A percentile compares a stretch with the other conserved stretches of the same genome.
Conservation (phyloP, 2,888 invertebrate species). For the Rhorus exstirpatorius region DNA sequence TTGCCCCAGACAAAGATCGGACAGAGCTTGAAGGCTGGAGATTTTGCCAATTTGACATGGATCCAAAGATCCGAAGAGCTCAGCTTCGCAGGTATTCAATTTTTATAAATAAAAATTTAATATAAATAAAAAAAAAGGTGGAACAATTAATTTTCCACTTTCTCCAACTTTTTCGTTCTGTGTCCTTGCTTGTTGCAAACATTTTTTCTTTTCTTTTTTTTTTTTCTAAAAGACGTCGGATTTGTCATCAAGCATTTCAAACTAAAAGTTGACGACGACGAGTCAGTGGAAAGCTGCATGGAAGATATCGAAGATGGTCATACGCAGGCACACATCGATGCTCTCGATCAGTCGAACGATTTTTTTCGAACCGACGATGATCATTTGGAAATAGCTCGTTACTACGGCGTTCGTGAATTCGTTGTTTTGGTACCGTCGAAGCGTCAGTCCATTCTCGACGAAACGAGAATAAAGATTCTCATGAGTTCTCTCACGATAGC, state of each 20-base stretch:
- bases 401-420: conserved; percentile 95
- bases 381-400: conserved; percentile 88
- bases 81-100: conserved; percentile 88
- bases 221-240: conserved; percentile 71
- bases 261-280: conserved; percentile 76
- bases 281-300: conserved; percentile 75
- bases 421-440: conserved; percentile 91
- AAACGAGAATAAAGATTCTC: conserved; percentile 92
- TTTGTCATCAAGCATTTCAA: conserved; percentile 84
- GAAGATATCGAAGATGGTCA: conserved; percentile 79
- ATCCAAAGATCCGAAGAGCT: conserved; percentile 87
- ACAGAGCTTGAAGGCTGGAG: conserved; percentile 83
- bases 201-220: not conserved
- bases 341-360: conserved; percentile 87
- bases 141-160: not conserved
- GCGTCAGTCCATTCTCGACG: conserved; percentile 88
- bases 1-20: conserved; percentile 86
- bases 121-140: too few species aligned
- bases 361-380: conserved; percentile 87
- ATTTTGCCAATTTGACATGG: conserved; percentile 87
- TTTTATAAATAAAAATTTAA: not conserved
- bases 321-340: conserved; percentile 87
- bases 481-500: conserved; percentile 94
- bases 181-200: not conserved
- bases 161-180: not conserved